These are phyloP conservation scores for Urocolius indicus DNA, from an alignment of 2,113 vertebrate genomes.

Conservation along the genomic window DNA sequence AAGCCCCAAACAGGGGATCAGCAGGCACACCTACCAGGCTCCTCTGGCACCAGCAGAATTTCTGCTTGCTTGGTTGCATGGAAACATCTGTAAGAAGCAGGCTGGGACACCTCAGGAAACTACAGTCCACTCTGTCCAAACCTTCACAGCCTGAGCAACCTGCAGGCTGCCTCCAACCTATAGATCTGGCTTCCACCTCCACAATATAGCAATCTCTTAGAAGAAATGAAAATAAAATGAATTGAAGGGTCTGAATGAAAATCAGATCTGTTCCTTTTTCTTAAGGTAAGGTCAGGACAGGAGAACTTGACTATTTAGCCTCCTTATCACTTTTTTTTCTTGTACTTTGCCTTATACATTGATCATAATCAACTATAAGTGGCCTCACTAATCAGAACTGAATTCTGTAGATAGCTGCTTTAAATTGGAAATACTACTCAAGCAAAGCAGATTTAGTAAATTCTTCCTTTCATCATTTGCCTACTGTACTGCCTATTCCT, in stretches of 20 bases:
- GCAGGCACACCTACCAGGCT: background rate
- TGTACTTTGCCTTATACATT: background rate
- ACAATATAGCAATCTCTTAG: background rate
- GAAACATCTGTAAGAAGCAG: background rate
- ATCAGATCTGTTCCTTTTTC: background rate
- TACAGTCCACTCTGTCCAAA: background rate
- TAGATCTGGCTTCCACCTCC: background rate
- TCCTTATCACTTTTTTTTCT: background rate
- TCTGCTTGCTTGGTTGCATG: background rate
- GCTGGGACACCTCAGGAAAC: background rate
- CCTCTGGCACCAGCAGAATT: background rate
- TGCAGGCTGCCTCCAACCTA: background rate
- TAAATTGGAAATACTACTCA: background rate
- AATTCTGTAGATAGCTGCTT: conserved; percentile 20
- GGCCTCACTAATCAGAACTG: background rate
- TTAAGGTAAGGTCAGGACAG: background rate
- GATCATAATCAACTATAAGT: background rate
- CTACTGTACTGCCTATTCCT: background rate
- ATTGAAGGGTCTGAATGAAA: background rate
- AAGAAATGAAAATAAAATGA: conserved; percentile 26
- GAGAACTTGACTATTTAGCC: background rate
- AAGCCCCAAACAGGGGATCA: too few relatives aligned
- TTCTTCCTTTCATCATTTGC: background rate
- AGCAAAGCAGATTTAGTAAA: background rate
- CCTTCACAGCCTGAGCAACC: background rate